A percentile compares a stretch with the other conserved stretches of the same genome.
Conservation (phyloP, 2,888 invertebrate species). For the Lasioglossum vierecki region DNA sequence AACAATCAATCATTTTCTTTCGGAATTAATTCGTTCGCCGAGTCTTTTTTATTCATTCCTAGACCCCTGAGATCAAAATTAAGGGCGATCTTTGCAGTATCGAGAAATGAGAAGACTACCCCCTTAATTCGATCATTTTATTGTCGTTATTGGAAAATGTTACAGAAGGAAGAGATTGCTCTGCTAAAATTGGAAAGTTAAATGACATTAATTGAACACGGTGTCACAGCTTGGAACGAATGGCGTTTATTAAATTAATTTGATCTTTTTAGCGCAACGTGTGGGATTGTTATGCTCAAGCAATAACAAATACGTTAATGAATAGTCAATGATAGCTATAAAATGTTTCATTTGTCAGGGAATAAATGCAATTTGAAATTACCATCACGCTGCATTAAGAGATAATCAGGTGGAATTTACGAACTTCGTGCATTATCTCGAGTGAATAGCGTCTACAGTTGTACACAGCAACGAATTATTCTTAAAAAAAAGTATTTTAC, state of each 20-base stretch:
- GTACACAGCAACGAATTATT: background rate
- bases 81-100: no score
- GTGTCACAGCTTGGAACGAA: background rate
- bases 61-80: background rate
- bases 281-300: background rate
- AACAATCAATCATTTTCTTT: background rate
- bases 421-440: background rate
- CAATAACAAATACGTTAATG: background rate
- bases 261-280: background rate
- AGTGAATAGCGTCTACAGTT: background rate
- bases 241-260: background rate
- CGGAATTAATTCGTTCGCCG: background rate
- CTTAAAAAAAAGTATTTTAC: background rate
- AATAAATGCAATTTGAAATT: slow-evolving; percentile 4
- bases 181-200: background rate
- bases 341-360: background rate
- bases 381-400: background rate
- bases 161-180: background rate
- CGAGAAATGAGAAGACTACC: no score
- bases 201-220: background rate
- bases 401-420: background rate
- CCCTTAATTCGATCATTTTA: background rate
- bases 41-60: background rate
- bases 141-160: background rate
- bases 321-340: background rate